Evolutionary conservation across 2,888 invertebrate genomes (phyloP), one percentile per base, ranked within the genome.

Genomic region (Drosophila birchii): DNA sequence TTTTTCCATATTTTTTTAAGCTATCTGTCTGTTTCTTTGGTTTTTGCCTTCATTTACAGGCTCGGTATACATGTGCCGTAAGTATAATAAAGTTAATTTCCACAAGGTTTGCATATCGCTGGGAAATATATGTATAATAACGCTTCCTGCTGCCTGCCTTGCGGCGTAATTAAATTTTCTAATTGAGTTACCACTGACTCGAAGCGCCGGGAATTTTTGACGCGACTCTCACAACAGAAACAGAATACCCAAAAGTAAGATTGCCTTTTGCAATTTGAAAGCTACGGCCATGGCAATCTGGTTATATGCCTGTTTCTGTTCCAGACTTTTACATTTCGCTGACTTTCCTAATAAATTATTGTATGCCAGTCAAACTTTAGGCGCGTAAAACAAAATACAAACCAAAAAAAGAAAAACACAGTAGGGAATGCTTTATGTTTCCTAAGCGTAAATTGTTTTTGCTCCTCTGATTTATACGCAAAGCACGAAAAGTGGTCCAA

Each of bases 281-380:
- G 47, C 55, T 12, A 41, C 49, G 32, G 9, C 11, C 18, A 3
- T n/a, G 63, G 72, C 76, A 76, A 76, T 62, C 61, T 75, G 67
- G 43, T 54, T 38, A 34, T n/a, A 34, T n/a, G 38, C 64, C 38
- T 39, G 45, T 39, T 62, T 47, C 53, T 60, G 57, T 29, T 47
- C 56, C 16, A 20, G 57, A 49, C 57, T 66, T 63, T 79, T 61
- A 77, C 78, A 77, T 51, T 61, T 54, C 64, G 62, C 63, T 69
- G 71, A 47, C 39, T 62, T 55, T 54, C 67, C 85, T 73, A 87
- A 85, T 85, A 85, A 87, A 87, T 85, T 85, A 87, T 78, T 79
- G 64, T 64, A 51, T 67, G 71, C 45, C 72, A 45, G 72, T 59
- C 62, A 76, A 76, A 76, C 55, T 78, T 79, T 76, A 49, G 36